A percentile compares a stretch with the other conserved stretches of the same genome.
phyloP scores from a whole-genome alignment of 1,140 invertebrate species.

The Cydia pomonella region DNA sequence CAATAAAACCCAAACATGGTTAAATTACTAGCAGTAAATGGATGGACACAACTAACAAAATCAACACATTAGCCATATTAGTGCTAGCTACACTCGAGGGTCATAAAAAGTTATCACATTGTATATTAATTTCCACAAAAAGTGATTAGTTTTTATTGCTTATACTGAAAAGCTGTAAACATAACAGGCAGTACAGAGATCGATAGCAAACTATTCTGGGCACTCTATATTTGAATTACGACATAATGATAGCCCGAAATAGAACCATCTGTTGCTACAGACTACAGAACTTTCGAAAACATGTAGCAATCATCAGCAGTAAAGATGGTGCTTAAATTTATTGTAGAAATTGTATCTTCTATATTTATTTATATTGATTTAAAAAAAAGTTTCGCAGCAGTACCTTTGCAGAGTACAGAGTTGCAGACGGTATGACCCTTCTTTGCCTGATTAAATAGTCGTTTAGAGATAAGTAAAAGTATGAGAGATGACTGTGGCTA shows the following conservation, averaged over 20 bases:
- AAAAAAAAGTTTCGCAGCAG: no score
- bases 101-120: no score
- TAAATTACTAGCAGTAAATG: not conserved
- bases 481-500: no score
- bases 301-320: not conserved
- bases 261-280: not conserved
- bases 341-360: not conserved
- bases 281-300: not conserved
- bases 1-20: not conserved
- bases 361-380: no score
- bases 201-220: not conserved
- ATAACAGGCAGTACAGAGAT: not conserved
- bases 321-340: not conserved
- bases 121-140: no score
- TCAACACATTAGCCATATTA: not conserved
- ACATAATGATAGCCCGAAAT: not conserved
- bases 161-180: not conserved
- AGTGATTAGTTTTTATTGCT: not conserved
- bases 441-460: no score
- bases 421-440: no score
- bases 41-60: not conserved
- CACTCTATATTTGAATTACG: conserved; percentile 9
- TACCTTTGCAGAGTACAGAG: no score
- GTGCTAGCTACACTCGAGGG: no score
- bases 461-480: no score